Evolutionary conservation across 2,797 vertebrate genomes (phyloP).

Genomic region (Aratinga solstitialis): DNA sequence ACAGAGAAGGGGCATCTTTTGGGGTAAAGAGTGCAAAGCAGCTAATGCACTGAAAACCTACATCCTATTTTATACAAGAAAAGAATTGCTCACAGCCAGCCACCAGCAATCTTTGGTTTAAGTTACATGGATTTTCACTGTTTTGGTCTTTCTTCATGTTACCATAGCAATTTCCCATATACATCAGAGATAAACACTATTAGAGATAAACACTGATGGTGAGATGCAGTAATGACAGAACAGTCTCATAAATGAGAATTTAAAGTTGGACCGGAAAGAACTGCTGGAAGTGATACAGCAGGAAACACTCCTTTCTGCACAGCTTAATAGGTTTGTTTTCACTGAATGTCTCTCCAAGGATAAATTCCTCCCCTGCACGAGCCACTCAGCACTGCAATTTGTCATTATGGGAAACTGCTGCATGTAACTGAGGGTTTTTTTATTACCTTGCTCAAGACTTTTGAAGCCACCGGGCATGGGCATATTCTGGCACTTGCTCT

Average conservation of each 20-base stretch:
- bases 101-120: background rate
- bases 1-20: background rate
- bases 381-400: background rate
- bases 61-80: background rate
- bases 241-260: background rate
- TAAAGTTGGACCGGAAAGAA: background rate
- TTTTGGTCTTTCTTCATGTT: conserved; percentile 11
- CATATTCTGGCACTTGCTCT: background rate
- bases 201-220: background rate
- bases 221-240: conserved; percentile 25
- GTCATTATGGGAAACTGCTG: background rate
- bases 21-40: background rate
- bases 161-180: conserved; percentile 44
- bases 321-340: background rate
- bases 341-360: background rate
- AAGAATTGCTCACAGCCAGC: background rate
- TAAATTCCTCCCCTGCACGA: background rate
- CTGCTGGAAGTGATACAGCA: background rate
- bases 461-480: background rate
- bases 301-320: background rate
- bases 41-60: background rate
- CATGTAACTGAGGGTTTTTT: background rate
- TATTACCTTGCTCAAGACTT: background rate
- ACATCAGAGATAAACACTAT: background rate
- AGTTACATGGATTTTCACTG: background rate